Base-by-base conservation (phyloP, 2,888 invertebrate genomes). In the Germaria angustata region DNA sequence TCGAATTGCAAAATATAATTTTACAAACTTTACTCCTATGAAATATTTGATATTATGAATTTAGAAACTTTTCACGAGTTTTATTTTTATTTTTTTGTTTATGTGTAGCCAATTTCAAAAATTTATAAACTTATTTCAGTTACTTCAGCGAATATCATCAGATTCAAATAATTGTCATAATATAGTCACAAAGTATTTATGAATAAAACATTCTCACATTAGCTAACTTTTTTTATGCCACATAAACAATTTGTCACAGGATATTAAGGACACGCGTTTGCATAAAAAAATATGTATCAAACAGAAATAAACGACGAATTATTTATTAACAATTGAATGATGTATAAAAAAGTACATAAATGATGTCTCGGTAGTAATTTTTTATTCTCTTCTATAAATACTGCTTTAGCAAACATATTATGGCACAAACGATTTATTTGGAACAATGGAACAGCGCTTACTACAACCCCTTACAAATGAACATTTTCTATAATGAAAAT, bases 221-320 rank as follows among this genome's bases (percentile, higher is more conserved):
- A 55, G 34, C 15, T 57, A 72, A 59, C 46, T 44, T 79, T 72
- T n/a, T 82, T 82, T 79, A 82, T 79, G 75, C 78, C 51, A 79
- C 71, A 82, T 79, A 82, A 82, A 82, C 82, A 82, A 82, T 82
- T 82, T 79, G 82, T 82, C 78, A 82, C 82, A 79, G 82, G 82
- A 82, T 82, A 82, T 82, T 82, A 82, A 82, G 66, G 82, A 82
- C 82, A 82, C 82, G 82, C 82, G 82, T 75, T 79, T 41, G 51
- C 69, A 81, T 72, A 77, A 72, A 77, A 44, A 63, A 69, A 2
- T 51, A n/a, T 44, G 20, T 34, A 57, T 51, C 20, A 63, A 53
- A 76, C 69, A 69, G 22, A 71, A 69, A 80, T 68, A 73, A 76
- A 77, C 66, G 73, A 22, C 63, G 39, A 41, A 72, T 78, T 78